Base-by-base conservation (phyloP, 2,888 invertebrate genomes). In the Cephus rjabovi region DNA sequence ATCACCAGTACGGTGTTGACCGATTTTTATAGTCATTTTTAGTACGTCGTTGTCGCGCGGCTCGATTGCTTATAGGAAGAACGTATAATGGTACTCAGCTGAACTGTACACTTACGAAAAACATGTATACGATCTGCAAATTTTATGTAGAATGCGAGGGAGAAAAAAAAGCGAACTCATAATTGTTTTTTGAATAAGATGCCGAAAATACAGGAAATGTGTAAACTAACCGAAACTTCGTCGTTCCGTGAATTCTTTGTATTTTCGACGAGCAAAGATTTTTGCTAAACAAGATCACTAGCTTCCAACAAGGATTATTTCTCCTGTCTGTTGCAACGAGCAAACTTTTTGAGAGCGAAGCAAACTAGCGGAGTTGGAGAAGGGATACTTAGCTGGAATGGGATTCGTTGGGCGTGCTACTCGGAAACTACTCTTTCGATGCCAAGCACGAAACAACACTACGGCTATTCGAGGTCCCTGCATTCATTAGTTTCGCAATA, bases 291-390 rank as follows among this genome's bases (percentile, higher is more conserved):
- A 34, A 68, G 75, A 71, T 76, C 76, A 74, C 75, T 68, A 73
- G 73, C 75, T 75, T 81, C 69, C 74, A 76, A 77, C 70, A 69
- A 73, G 79, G 81, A 83, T 84, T 82, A 81, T 84, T 82, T 80
- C 76, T 79, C 79, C 76, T 56, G 79, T 75, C 79, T 69, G 74
- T 34, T 37, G 79, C 75, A 79, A 35, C 30, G 71, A 35, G 23
- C 74, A 30, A 30, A 34, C 74, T 30, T 34, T 35, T 35, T 23
- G 35, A 34, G 23, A 37, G 37, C 74, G 12, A 11, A 33, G 74
- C 71, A 33, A 71, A 71, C 71, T 71, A 12, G 31, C 71, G 12
- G 31, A 71, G 71, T 34, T 31, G 15, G 71, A 71, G 71, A n/a
- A 71, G 71, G 31, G 71, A 34, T 71, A 71, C 71, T 71, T 71